Conservation (phyloP, 2,797 vertebrate species). For the Glossophaga mutica region DNA sequence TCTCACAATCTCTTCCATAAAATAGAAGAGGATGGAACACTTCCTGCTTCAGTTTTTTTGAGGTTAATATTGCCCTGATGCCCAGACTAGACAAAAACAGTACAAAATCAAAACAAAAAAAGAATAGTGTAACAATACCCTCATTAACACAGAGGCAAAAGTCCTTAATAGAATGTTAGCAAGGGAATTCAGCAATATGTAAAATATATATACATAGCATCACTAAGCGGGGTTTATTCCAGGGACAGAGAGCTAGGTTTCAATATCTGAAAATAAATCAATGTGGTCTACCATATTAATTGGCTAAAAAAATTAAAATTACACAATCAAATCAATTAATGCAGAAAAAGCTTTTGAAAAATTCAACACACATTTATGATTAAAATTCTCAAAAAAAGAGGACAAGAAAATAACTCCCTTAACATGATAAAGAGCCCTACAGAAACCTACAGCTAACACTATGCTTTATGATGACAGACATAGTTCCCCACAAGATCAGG, state of each 20-base stretch:
- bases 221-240: neutral
- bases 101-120: neutral
- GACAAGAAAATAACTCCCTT: neutral
- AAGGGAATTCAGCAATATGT: neutral
- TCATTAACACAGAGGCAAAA: neutral
- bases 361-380: neutral
- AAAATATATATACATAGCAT: neutral
- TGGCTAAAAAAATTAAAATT: neutral
- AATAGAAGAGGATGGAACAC: neutral
- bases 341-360: neutral
- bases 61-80: neutral
- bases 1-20: neutral
- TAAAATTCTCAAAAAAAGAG: neutral
- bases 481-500: neutral
- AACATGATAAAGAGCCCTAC: neutral
- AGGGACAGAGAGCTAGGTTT: neutral
- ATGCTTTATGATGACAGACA: neutral
- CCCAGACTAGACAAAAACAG: neutral
- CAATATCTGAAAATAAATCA: neutral
- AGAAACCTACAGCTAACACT: neutral
- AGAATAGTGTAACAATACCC: neutral
- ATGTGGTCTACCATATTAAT: neutral
- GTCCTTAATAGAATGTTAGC: neutral
- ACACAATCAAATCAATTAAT: neutral
- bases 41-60: neutral